phyloP scores from a whole-genome alignment of 2,888 invertebrate species.

The Cephus pulcher region DNA sequence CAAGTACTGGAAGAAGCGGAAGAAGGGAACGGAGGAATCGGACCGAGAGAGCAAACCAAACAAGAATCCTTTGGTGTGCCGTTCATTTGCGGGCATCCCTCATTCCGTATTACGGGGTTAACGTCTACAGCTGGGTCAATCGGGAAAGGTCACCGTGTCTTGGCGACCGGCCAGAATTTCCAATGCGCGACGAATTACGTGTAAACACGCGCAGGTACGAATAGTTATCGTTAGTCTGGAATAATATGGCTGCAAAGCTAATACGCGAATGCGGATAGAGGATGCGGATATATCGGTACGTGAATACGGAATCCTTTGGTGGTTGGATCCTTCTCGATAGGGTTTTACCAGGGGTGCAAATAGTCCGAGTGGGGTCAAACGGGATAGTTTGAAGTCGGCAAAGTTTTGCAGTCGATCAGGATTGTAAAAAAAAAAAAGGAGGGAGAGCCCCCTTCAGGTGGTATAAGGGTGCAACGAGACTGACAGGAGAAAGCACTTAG shows the following conservation, averaged over 20 bases:
- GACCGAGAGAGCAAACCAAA: background rate
- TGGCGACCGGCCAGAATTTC: background rate
- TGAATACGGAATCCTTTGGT: too few relatives aligned
- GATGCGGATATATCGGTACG: background rate
- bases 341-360: too few relatives aligned
- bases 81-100: background rate
- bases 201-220: background rate
- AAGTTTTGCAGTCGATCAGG: constrained; percentile 19
- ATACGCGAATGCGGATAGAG: background rate
- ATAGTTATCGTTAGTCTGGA: background rate
- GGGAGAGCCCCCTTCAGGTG: background rate
- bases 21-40: background rate
- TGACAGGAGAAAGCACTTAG: constrained; percentile 52
- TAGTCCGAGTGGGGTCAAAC: background rate
- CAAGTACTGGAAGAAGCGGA: background rate
- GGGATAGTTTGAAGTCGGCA: background rate
- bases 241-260: background rate
- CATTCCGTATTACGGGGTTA: background rate
- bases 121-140: background rate
- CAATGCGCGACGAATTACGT: background rate
- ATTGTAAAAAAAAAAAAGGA: background rate
- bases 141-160: background rate
- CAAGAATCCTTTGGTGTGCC: background rate
- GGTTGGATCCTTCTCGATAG: background rate
- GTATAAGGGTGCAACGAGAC: background rate